Base-by-base conservation (phyloP, 2,888 invertebrate species). In the Atrina japonica region DNA sequence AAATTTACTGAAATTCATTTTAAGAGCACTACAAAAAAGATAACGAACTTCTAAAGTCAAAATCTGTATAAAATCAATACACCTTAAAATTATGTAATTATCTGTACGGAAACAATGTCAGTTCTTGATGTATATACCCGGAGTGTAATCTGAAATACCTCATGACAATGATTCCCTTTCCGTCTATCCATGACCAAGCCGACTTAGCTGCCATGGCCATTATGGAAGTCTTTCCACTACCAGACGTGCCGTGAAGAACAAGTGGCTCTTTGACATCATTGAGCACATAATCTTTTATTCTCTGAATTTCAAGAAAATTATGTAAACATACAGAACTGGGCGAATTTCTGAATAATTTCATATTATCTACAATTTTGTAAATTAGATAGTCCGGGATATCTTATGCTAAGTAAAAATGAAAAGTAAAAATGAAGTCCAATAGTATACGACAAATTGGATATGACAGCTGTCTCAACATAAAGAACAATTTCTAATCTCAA, bases 181-280 rank as follows among this genome's bases (percentile, higher is more conserved):
- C 72, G 1, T 70, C 61, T 18, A 81, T 68, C 82, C 81, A 82
- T 0, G 64, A 41, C 68, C 75, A 79, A 1, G 82, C 73, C 35
- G 76, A 50, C 27, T 76, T 79, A 2, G 94, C 94, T 9, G 95
- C 93, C 74, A 95, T 93, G 0, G 96, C 95, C 45, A 95, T 92
- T 6, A 96, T 91, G 0, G 95, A 95, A 3, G 95, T 95, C 91
- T 96, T 96, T 0, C 96, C 96, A 89, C 95, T 94, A 11, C 96
- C 96, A 16, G 94, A 93, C 29, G 94, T 93, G 0, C 96, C 96
- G 73, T 94, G 94, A 69, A 96, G 91, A 16, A 96, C 93, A 70
- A 96, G 90, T 0, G 96, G 95, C 27, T 75, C 92, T 90, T 35
- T 91, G 90, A 80, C 92, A 40, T 72, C 66, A 16, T 79, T 79